A percentile compares a stretch with the other conserved stretches of the same genome.
Evolutionary conservation across 2,888 invertebrate species (phyloP).

Genomic region (Spisula subtruncata): DNA sequence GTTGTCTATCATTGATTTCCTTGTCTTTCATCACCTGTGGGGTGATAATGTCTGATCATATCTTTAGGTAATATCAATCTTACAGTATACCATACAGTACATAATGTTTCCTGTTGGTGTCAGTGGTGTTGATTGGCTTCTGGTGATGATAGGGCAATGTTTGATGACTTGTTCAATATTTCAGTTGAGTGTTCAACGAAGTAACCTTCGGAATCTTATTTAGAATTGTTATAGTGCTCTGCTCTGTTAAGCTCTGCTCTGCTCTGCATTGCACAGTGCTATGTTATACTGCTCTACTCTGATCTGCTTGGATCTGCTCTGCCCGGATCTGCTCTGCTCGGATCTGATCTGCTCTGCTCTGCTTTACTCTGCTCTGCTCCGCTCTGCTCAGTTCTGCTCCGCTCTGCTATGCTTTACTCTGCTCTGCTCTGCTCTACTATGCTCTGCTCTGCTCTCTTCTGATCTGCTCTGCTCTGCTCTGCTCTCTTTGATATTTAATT

Average conservation of each 20-base stretch:
- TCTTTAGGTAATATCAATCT: not conserved
- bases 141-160: not conserved
- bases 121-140: not conserved
- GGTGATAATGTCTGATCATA: conserved; percentile 3
- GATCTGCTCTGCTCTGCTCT: not conserved
- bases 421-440: not conserved
- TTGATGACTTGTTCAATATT: not conserved
- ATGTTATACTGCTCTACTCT: not conserved
- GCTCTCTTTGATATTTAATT: no score
- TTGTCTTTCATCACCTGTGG: not conserved
- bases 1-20: conserved; percentile 15
- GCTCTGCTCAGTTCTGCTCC: not conserved
- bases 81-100: no score
- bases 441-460: not conserved
- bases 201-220: not conserved
- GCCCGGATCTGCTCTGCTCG: not conserved
- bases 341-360: not conserved
- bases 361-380: not conserved
- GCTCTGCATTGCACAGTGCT: no score
- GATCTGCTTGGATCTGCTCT: not conserved
- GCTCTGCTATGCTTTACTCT: not conserved
- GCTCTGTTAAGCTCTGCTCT: no score
- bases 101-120: not conserved
- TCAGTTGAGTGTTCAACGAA: not conserved
- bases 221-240: not conserved